Evolutionary conservation across 2,113 vertebrate genomes (phyloP).

Genomic region (Mustela lutreola): DNA sequence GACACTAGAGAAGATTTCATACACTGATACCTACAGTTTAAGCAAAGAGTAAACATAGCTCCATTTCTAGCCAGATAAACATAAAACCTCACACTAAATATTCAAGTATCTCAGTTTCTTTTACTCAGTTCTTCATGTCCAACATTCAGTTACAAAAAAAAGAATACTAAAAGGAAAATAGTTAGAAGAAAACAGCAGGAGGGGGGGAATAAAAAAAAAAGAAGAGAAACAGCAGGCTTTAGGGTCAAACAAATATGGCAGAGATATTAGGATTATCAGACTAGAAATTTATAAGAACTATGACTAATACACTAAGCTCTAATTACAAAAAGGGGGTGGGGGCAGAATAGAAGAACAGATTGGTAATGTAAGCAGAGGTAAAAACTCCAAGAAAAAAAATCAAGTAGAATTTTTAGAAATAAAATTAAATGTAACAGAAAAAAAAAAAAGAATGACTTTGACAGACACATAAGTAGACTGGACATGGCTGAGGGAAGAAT

Average conservation of each 20-base stretch:
- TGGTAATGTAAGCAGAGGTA: neutral
- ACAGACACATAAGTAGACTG: neutral
- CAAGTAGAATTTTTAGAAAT: neutral
- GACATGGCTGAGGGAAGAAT: neutral
- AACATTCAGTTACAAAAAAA: neutral
- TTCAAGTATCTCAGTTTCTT: neutral
- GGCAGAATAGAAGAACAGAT: neutral
- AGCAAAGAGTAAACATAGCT: neutral
- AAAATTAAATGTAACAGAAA: neutral
- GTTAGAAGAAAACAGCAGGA: neutral
- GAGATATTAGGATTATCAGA: neutral
- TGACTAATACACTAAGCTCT: neutral
- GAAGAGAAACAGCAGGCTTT: neutral
- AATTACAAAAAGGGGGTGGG: neutral
- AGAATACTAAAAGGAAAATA: neutral
- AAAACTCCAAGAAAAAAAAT: neutral
- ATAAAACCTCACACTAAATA: neutral
- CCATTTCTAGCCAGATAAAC: neutral
- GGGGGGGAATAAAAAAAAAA: too few relatives aligned
- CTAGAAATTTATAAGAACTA: neutral
- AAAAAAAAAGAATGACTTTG: neutral
- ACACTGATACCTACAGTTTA: neutral
- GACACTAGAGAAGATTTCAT: neutral
- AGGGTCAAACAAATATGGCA: neutral
- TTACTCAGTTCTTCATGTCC: neutral